A percentile compares a stretch with the other conserved stretches of the same genome.
phyloP scores from a whole-genome alignment of 2,113 vertebrate genomes.

The Heptranchias perlo region DNA sequence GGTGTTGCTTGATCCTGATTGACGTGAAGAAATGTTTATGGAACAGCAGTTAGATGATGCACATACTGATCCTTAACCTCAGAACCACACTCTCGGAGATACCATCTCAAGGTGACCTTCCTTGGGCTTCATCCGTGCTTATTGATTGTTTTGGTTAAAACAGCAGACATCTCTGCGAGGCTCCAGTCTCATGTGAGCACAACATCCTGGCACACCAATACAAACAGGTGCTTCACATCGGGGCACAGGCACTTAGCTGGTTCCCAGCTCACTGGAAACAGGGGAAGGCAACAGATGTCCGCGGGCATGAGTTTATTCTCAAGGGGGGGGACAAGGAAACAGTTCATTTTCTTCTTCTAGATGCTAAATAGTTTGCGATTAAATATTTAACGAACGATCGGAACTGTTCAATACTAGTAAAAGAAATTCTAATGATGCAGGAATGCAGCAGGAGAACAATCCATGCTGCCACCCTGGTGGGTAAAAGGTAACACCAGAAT shows the following conservation, averaged over 20 bases:
- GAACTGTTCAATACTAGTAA: background rate
- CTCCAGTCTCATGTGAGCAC: background rate
- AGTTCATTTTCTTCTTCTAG: background rate
- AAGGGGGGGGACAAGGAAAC: background rate
- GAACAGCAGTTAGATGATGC: background rate
- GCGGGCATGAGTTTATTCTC: background rate
- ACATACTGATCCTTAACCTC: background rate
- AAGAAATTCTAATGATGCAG: background rate
- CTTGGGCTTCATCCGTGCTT: too few relatives aligned
- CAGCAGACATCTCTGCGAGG: background rate
- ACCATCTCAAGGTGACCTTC: slow-evolving; percentile 20
- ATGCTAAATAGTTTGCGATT: background rate
- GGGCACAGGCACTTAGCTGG: background rate
- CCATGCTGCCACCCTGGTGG: background rate
- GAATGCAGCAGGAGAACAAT: background rate
- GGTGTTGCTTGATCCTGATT: background rate
- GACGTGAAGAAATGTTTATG: background rate
- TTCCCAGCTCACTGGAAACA: background rate
- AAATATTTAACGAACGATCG: background rate
- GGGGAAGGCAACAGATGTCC: background rate
- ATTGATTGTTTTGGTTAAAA: background rate
- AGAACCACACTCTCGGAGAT: background rate
- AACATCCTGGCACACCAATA: background rate
- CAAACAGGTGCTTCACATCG: slow-evolving; percentile 10
- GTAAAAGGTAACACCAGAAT: background rate